Evolutionary conservation across 2,797 vertebrate species (phyloP), one percentile per base, ranked within the genome.

Genomic region (Scolopax bukidnonensis): DNA sequence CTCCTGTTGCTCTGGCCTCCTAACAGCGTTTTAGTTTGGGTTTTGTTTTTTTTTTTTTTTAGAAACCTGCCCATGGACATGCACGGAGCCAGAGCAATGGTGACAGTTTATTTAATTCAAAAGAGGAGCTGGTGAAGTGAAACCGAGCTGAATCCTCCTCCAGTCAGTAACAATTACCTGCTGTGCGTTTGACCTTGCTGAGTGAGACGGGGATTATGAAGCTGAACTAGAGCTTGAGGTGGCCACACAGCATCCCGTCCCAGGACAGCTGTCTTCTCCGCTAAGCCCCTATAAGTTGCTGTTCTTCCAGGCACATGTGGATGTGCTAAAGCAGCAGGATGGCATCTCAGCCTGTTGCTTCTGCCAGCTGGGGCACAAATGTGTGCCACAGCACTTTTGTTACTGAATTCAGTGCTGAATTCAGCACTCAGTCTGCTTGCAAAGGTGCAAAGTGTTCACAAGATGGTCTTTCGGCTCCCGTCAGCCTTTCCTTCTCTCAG

Each of bases 81-180:
- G 10, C 15, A 65, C 40, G 56, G 63, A 63, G 63, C 17, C 70
- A 79, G 73, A 82, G 51, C 70, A 89, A 53, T 16, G 59, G 43
- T 81, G 86, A 45, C 54, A 73, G 54, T 89, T 90, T 88, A 75
- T 90, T 90, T 89, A 82, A 56, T 76, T 67, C 16, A 4, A 32
- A 84, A 77, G 77, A 87, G 43, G 67, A 87, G 28, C 70, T 51
- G 70, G 50, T 84, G 90, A 82, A 87, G 19, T 51, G 67, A 90
- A 87, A 36, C 25, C 4, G 0, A 51, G 59, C 67, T 92, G 88
- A 87, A 93, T 79, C 47, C 43, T 92, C 40, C 50, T 47, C 50
- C 59, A 51, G 30, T 73, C 63, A 0, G 0, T 67, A 84, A 74
- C 51, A 73, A 51, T 74, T 80, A 57, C 43, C 51, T 84, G 70